A percentile compares a stretch with the other conserved stretches of the same genome.
phyloP scores from a whole-genome alignment of 2,113 vertebrate genomes.

The Thomomys bottae region DNA sequence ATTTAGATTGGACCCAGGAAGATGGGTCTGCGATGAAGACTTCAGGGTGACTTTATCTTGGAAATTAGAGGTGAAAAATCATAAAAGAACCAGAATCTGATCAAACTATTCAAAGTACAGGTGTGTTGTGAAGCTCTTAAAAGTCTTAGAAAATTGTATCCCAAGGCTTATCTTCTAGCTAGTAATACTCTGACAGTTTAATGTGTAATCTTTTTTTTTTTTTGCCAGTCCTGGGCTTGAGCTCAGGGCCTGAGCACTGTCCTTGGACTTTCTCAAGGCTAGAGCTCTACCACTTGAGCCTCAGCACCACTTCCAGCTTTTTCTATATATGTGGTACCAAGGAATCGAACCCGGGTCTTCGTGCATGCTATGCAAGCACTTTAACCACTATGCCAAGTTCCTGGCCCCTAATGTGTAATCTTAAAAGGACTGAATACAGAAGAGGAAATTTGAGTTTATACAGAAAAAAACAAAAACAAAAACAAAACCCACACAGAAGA shows the following conservation, averaged over 20 bases:
- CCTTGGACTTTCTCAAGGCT: too few species aligned
- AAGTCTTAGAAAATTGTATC: constrained; percentile 33
- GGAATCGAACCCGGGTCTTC: too few species aligned
- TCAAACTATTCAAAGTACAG: neutral
- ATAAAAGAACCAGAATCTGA: constrained; percentile 24
- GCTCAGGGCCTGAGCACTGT: too few species aligned
- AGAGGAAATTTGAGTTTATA: neutral
- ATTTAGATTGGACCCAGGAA: neutral
- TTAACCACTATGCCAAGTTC: too few species aligned
- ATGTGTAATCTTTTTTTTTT: neutral
- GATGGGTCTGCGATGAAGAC: neutral
- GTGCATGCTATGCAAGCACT: too few species aligned
- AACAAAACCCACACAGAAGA: neutral
- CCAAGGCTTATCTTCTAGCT: constrained; percentile 10
- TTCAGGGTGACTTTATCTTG: constrained; percentile 6
- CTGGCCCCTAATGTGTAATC: neutral
- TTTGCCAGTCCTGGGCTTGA: too few species aligned
- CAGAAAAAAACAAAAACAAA: neutral
- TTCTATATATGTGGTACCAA: too few species aligned
- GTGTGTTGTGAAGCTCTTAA: constrained; percentile 4
- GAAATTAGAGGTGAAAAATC: constrained; percentile 3
- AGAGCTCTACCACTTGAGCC: too few species aligned
- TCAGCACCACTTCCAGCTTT: too few species aligned
- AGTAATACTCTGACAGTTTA: neutral
- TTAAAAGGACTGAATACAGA: constrained; percentile 47